Evolutionary conservation across 2,113 vertebrate species (phyloP), one percentile per base, ranked within the genome.

Genomic region (Dendrocopos noguchii): DNA sequence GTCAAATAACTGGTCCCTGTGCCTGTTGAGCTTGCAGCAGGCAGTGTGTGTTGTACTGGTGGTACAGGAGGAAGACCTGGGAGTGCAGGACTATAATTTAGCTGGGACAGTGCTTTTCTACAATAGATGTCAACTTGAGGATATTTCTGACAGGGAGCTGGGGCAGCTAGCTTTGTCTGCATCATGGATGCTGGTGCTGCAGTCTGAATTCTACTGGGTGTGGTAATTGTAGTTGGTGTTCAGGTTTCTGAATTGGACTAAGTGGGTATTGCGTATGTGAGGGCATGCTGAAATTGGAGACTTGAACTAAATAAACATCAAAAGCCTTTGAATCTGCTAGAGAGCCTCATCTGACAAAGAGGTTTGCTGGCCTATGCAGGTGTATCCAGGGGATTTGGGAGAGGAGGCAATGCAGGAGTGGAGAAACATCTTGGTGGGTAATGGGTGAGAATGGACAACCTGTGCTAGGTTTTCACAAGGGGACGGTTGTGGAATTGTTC

Each of bases 391-490:
- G 55, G 2, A 2, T 12, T 73, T 61, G 33, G 39, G 31, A 65
- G 31, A 72, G 28, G 33, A 42, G 74, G 44, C 27, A 2, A 2
- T 8, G 10, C 57, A 2, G 9, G 22, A n/a, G 15, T 76, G 57
- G 21, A 47, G 52, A 13, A 73, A 27, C 1, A 0, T 44, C 20
- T 25, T 12, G 22, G 22, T 29, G 44, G 44, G 20, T 33, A 6
- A 19, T 29, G 6, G 55, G 12, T 81, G 63, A 29, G 50, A 27
- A n/a, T 10, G 19, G 31, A 15, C 25, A 34, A 1, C n/a, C 29
- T 50, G 13, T 9, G 36, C 28, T 0, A 0, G 1, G 0, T 28
- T 25, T 27, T 53, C 24, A 8, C 15, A 6, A 8, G 46, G 27
- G 64, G 8, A 2, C 36, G 52, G 6, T 2, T 56, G n/a, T 18